Conservation (phyloP, 2,113 vertebrate species). For the Lota lota region DNA sequence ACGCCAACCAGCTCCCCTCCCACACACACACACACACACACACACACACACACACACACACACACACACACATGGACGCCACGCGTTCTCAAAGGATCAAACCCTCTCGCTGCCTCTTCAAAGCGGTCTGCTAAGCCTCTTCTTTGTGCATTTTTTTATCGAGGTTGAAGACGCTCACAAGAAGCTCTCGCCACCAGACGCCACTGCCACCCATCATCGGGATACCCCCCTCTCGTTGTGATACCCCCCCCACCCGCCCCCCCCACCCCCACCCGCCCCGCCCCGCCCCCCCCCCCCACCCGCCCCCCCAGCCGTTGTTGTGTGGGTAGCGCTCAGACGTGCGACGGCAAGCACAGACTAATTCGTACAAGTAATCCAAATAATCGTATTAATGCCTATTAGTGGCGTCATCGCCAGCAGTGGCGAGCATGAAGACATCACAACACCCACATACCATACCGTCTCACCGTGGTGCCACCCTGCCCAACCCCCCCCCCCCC, state of each 20-base stretch:
- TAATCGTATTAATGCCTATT: conserved; percentile 78
- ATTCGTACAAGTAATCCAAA: conserved; percentile 77
- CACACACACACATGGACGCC: too few relatives aligned
- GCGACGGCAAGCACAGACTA: conserved; percentile 58
- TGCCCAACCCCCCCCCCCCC: neutral
- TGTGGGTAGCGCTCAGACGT: conserved; percentile 52
- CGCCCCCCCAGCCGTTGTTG: conserved; percentile 44
- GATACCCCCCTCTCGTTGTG: too few relatives aligned
- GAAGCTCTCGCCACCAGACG: too few relatives aligned
- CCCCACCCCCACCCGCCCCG: conserved; percentile 25
- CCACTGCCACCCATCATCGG: too few relatives aligned
- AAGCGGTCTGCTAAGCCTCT: too few relatives aligned
- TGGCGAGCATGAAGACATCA: conserved; percentile 71
- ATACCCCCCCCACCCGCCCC: conserved; percentile 32
- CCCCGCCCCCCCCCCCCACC: conserved; percentile 63
- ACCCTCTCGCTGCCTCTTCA: too few relatives aligned
- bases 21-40: too few relatives aligned
- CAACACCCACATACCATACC: conserved; percentile 67
- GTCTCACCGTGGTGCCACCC: conserved; percentile 26
- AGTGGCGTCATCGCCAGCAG: conserved; percentile 64
- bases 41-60: too few relatives aligned
- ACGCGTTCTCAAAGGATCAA: too few relatives aligned
- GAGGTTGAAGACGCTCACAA: too few relatives aligned
- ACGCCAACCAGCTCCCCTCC: too few relatives aligned
- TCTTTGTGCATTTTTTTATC: too few relatives aligned